These are phyloP conservation scores for Microcebus lehilahytsara DNA, from an alignment of 2,113 vertebrate genomes.

Conservation along the genomic window DNA sequence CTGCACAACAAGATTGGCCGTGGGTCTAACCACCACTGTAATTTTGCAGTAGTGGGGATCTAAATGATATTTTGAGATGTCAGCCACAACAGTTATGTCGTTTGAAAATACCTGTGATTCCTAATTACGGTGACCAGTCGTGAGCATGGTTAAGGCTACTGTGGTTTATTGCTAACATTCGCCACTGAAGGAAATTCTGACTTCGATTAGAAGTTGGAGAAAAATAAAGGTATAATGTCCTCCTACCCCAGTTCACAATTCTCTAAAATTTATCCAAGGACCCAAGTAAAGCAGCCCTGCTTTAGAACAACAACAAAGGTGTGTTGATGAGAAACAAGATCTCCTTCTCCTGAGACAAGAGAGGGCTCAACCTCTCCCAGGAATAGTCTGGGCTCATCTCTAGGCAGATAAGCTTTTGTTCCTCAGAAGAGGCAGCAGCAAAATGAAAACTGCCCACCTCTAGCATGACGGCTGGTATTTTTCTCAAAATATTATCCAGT, in stretches of 20 bases:
- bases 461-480: slow-evolving; percentile 69
- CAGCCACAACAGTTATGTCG: neutral
- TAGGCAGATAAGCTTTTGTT: neutral
- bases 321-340: accelerated
- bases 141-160: neutral
- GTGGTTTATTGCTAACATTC: neutral
- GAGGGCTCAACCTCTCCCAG: neutral
- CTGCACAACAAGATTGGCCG: neutral
- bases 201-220: neutral
- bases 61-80: neutral
- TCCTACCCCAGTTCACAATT: neutral
- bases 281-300: neutral
- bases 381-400: slow-evolving; percentile 41
- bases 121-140: neutral
- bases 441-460: neutral
- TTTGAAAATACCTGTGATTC: neutral
- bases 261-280: neutral
- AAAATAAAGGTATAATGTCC: neutral
- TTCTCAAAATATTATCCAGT: slow-evolving; percentile 70
- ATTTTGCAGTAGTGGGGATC: neutral
- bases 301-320: too few species aligned
- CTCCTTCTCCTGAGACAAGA: neutral
- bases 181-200: neutral
- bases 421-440: neutral
- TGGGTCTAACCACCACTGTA: too few species aligned